These are phyloP conservation scores for Alexandromys fortis DNA, from an alignment of 2,113 vertebrate species.

Conservation along the genomic window DNA sequence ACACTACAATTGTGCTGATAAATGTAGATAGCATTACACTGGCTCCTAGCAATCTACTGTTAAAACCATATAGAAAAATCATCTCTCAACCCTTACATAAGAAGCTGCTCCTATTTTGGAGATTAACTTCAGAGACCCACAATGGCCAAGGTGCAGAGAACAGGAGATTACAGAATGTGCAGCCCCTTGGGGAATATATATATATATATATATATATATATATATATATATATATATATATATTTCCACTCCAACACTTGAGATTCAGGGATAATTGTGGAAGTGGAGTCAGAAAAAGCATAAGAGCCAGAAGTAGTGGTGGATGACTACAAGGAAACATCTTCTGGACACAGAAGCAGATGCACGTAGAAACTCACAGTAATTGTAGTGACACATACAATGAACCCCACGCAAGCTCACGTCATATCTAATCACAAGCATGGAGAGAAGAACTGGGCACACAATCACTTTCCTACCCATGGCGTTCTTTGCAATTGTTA, in stretches of 20 bases:
- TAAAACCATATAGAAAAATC: background rate
- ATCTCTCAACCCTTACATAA: background rate
- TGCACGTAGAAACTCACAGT: background rate
- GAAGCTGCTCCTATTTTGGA: background rate
- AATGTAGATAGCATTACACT: background rate
- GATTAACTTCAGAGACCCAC: background rate
- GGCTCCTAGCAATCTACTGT: background rate
- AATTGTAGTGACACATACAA: background rate
- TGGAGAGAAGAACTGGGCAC: background rate
- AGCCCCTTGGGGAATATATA: background rate
- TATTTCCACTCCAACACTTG: background rate
- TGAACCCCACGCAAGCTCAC: background rate
- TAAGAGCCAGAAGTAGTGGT: background rate
- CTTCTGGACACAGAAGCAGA: background rate
- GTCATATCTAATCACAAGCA: background rate
- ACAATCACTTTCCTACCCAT: too few relatives aligned
- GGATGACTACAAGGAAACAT: background rate
- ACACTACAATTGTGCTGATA: background rate
- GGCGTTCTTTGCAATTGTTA: background rate
- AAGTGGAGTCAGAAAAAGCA: background rate
- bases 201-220: background rate
- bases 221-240: too few relatives aligned
- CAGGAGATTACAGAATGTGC: background rate
- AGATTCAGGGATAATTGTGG: background rate
- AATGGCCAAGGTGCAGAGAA: background rate